A percentile compares a stretch with the other conserved stretches of the same genome.
Evolutionary conservation across 2,113 vertebrate genomes (phyloP).

Genomic region (Haliaeetus leucogaster): DNA sequence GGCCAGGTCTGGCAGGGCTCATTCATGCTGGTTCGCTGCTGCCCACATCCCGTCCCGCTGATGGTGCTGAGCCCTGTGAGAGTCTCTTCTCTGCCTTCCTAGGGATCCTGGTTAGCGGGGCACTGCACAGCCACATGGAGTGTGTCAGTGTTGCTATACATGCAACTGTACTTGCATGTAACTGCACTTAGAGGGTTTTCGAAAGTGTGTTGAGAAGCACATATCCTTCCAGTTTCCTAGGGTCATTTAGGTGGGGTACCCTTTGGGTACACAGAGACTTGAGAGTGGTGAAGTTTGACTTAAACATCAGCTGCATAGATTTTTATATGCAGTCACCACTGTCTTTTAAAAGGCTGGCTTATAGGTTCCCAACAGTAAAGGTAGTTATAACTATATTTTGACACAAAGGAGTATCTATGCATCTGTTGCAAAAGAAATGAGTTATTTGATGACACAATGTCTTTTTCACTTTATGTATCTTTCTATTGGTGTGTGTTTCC

Average conservation of each 20-base stretch:
- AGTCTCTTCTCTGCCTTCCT: neutral
- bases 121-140: no score
- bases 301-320: neutral
- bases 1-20: neutral
- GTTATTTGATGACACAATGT: neutral
- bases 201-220: neutral
- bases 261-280: neutral
- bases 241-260: neutral
- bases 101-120: neutral
- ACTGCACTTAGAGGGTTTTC: neutral
- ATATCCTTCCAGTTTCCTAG: neutral
- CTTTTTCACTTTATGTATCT: neutral
- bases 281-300: neutral
- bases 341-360: neutral
- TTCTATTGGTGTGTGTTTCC: neutral
- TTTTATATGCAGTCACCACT: neutral
- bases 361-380: neutral
- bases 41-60: neutral
- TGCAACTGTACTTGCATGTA: no score
- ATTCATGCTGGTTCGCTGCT: neutral
- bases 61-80: neutral
- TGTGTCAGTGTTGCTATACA: neutral
- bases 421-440: neutral
- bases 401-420: neutral
- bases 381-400: neutral